Base-by-base conservation (phyloP, 2,113 vertebrate genomes). In the Micromys minutus region DNA sequence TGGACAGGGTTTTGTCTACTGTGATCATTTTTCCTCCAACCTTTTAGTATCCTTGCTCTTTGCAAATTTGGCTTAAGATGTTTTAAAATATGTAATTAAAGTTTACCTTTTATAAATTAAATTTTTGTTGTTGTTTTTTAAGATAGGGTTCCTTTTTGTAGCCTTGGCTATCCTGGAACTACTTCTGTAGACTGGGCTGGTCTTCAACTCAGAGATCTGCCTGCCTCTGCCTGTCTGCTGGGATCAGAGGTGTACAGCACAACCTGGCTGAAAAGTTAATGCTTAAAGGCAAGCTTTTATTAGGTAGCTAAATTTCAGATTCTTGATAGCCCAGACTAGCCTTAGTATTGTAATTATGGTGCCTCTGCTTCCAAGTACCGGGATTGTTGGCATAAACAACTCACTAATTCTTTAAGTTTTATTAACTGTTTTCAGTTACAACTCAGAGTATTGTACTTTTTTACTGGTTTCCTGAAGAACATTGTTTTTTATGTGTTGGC, bases 1-100 rank as follows among this genome's bases (percentile, higher is more conserved):
- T 80, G 87, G 42, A 94, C 36, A 72, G 55, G 50, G 42, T 93
- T 96, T 75, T 94, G 13, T 90, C 19, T 11, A 75, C 81, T 86
- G 21, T 94, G 31, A 85, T 67, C 21, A n/a, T 36, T 59, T 81
- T 55, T 21, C 50, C 52, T 22, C 45, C 79, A 83, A 39, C 34
- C 72, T 24, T 57, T 80, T 93, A 77, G 90, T 94, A 91, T 81
- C 81, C 45, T 86, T 22, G 63, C 0, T 80, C 63, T 94, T 88
- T 61, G 19, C 15, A 83, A 69, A 39, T 93, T 65, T 91, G 79
- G 12, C 50, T 76, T 93, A 76, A 96, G 77, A 24, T 85, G 8
- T 16, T 88, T 5, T 42, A 45, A 83, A 71, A 69, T 69, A 71
- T n/a, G 69, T 71, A 36, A 71, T 71, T 71, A 71, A 71, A n/a